These are phyloP conservation scores for Semnopithecus entellus DNA, from an alignment of 2,113 vertebrate genomes.

Conservation along the genomic window DNA sequence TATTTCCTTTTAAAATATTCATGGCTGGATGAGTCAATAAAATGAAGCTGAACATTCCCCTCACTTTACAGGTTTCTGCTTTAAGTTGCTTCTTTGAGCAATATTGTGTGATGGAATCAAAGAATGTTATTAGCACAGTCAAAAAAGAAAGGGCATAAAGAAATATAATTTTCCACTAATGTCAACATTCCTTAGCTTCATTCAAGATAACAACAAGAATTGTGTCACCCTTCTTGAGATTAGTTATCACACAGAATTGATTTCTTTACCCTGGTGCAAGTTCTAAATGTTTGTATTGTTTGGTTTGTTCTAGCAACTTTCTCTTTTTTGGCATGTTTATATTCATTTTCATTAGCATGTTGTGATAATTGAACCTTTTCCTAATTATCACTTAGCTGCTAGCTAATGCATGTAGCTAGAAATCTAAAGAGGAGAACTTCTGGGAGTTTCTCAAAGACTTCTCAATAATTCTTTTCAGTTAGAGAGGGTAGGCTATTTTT, in stretches of 20 bases:
- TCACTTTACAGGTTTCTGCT: neutral
- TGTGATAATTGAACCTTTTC: neutral
- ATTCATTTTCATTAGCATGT: neutral
- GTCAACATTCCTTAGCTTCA: neutral
- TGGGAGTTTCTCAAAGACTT: neutral
- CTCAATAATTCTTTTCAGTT: neutral
- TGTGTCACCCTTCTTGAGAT: neutral
- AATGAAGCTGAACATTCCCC: neutral
- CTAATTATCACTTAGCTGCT: neutral
- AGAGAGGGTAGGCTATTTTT: neutral
- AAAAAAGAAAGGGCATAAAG: neutral
- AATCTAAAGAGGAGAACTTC: neutral
- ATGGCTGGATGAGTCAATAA: neutral
- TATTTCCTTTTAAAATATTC: conserved; percentile 29
- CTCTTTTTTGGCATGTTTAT: neutral
- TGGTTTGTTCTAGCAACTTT: neutral
- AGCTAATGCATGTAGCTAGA: neutral
- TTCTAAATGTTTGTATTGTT: neutral
- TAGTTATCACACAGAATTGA: neutral
- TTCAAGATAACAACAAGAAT: neutral
- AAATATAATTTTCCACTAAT: neutral
- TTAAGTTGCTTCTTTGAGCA: neutral
- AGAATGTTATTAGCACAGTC: neutral
- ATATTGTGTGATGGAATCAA: neutral
- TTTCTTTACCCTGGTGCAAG: neutral